Conservation (phyloP, 2,797 vertebrate genomes). For the Denticeps clupeoides region DNA sequence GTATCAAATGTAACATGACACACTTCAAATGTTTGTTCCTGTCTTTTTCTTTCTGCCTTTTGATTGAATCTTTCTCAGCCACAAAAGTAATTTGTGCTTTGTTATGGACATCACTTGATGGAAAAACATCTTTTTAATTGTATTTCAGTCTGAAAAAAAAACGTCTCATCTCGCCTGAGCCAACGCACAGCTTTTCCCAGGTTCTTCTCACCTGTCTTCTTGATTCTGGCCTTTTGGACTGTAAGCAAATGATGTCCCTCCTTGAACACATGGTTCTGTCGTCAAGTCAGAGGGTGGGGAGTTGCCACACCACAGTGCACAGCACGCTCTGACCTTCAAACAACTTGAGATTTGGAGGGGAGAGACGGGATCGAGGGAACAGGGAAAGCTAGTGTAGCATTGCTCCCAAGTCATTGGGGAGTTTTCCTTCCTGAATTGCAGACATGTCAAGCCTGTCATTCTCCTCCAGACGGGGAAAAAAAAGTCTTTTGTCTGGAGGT, state of each 20-base stretch:
- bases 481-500: slow-evolving; percentile 31
- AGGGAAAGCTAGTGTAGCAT: slow-evolving; percentile 28
- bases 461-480: slow-evolving; percentile 30
- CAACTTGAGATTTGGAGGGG: slow-evolving; percentile 32
- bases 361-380: slow-evolving; percentile 6
- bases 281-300: slow-evolving; percentile 21
- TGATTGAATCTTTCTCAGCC: too few relatives aligned
- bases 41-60: too few relatives aligned
- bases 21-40: too few relatives aligned
- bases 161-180: neutral
- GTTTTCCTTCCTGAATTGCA: slow-evolving; percentile 35
- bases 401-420: slow-evolving; percentile 35
- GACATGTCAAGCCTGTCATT: slow-evolving; percentile 41
- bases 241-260: slow-evolving; percentile 7
- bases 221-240: slow-evolving; percentile 10
- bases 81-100: too few relatives aligned
- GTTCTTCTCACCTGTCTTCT: slow-evolving; percentile 20
- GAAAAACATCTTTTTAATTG: neutral
- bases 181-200: neutral
- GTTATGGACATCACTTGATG: neutral
- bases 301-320: slow-evolving; percentile 22
- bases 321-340: slow-evolving; percentile 36
- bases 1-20: too few relatives aligned
- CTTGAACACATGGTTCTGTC: slow-evolving; percentile 25
- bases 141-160: neutral